phyloP scores from a whole-genome alignment of 2,888 invertebrate genomes.

The Zele albiditarsus region DNA sequence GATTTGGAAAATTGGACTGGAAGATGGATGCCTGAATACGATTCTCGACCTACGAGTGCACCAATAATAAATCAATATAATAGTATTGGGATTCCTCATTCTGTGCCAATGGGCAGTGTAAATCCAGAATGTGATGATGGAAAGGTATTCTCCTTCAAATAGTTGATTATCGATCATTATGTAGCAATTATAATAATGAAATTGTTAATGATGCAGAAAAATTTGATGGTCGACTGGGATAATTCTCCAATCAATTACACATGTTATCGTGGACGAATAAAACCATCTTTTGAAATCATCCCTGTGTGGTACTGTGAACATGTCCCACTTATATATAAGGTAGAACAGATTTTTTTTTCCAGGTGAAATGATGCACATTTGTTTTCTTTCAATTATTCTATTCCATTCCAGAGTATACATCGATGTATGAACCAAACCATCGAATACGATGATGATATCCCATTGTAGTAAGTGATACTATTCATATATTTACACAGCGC shows the following conservation, averaged over 20 bases:
- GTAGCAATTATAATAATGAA: too few species aligned
- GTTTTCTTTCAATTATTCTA: conserved; percentile 30
- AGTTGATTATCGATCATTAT: too few species aligned
- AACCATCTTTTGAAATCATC: conserved; percentile 72
- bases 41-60: conserved; percentile 57
- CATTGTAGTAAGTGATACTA: conserved; percentile 79
- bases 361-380: conserved; percentile 24
- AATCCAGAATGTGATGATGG: conserved; percentile 79
- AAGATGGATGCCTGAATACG: conserved; percentile 70
- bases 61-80: conserved; percentile 55
- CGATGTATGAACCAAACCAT: conserved; percentile 81
- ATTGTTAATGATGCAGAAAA: conserved; percentile 71
- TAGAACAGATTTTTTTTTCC: conserved; percentile 56
- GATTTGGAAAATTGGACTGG: conserved; percentile 68
- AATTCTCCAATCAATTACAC: conserved; percentile 76
- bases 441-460: conserved; percentile 77
- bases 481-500: not conserved
- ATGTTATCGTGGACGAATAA: conserved; percentile 76
- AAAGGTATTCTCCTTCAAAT: conserved; percentile 72
- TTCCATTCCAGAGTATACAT: conserved; percentile 76
- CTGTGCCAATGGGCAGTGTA: conserved; percentile 76
- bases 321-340: conserved; percentile 76
- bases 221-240: conserved; percentile 79
- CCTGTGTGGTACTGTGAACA: conserved; percentile 75
- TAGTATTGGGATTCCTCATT: conserved; percentile 57